phyloP scores from a whole-genome alignment of 1,140 invertebrate species.

The Phthorimaea operculella region DNA sequence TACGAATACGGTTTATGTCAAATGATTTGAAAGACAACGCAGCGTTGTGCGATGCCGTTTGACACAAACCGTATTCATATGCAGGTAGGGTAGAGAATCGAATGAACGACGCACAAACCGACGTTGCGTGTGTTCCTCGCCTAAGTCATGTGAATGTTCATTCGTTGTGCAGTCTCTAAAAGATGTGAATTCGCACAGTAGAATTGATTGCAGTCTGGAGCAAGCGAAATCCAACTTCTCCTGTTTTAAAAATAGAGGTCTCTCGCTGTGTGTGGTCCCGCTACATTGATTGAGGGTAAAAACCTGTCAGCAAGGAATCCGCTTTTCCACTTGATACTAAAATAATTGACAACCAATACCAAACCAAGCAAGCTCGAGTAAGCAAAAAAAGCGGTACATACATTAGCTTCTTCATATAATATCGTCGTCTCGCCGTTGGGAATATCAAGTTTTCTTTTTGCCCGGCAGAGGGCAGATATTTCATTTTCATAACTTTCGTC shows the following conservation, averaged over 20 bases:
- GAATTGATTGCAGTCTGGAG: too few species aligned
- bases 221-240: too few species aligned
- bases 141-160: too few species aligned
- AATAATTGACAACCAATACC: slow-evolving; percentile 2
- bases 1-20: too few species aligned
- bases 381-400: slow-evolving; percentile 47
- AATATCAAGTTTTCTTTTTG: slow-evolving; percentile 65
- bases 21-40: too few species aligned
- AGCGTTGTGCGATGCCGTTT: too few species aligned
- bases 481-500: slow-evolving; percentile 64
- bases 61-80: too few species aligned
- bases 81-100: too few species aligned
- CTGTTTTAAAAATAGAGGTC: not conserved
- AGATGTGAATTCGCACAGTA: too few species aligned
- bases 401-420: slow-evolving; percentile 69
- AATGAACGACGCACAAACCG: too few species aligned
- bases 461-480: slow-evolving; percentile 63
- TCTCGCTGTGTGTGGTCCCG: not conserved
- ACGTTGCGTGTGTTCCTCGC: too few species aligned
- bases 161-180: too few species aligned
- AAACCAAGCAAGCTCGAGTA: slow-evolving; percentile 8
- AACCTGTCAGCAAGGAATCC: not conserved
- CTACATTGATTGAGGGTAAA: not conserved
- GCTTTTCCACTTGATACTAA: not conserved
- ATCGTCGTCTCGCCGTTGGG: slow-evolving; percentile 61